A percentile compares a stretch with the other conserved stretches of the same genome.
phyloP scores from a whole-genome alignment of 1,140 invertebrate species.

The Atopsyche davidsoni region DNA sequence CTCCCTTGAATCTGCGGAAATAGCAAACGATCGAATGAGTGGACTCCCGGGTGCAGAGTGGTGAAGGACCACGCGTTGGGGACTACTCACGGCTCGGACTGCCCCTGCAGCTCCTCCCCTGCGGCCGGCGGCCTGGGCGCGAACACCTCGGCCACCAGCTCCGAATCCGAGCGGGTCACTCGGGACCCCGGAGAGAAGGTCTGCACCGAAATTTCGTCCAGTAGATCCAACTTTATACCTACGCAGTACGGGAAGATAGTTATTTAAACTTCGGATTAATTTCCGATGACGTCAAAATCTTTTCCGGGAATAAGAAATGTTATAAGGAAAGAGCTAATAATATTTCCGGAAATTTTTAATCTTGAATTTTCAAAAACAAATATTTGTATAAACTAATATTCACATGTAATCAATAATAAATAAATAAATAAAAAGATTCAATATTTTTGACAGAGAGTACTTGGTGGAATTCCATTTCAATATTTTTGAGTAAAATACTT shows the following conservation, averaged over 20 bases:
- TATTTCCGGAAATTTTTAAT: neutral
- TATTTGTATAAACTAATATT: neutral
- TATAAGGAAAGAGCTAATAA: too few species aligned
- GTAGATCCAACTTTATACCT: slow-evolving; percentile 42
- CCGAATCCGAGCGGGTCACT: slow-evolving; percentile 31
- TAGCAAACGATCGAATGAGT: neutral
- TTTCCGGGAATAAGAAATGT: too few species aligned
- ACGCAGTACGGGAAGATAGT: too few species aligned
- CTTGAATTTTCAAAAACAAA: neutral
- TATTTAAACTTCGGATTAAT: too few species aligned
- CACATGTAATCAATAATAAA: neutral
- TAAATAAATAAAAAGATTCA: too few species aligned
- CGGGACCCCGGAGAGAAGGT: slow-evolving; percentile 37
- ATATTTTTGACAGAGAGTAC: too few species aligned
- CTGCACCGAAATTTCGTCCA: slow-evolving; percentile 37
- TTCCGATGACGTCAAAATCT: too few species aligned
- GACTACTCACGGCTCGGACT: slow-evolving; percentile 10
- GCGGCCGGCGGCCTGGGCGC: neutral
- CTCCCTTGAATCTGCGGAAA: slow-evolving; percentile 16
- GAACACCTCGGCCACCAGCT: slow-evolving; percentile 36
- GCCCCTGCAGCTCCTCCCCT: slow-evolving; percentile 4
- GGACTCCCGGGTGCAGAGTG: neutral
- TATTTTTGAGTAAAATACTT: too few species aligned
- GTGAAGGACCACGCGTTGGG: neutral
- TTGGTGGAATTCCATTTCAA: too few species aligned